phyloP scores from a whole-genome alignment of 1,140 invertebrate genomes.

The Drosophila mojavensis region DNA sequence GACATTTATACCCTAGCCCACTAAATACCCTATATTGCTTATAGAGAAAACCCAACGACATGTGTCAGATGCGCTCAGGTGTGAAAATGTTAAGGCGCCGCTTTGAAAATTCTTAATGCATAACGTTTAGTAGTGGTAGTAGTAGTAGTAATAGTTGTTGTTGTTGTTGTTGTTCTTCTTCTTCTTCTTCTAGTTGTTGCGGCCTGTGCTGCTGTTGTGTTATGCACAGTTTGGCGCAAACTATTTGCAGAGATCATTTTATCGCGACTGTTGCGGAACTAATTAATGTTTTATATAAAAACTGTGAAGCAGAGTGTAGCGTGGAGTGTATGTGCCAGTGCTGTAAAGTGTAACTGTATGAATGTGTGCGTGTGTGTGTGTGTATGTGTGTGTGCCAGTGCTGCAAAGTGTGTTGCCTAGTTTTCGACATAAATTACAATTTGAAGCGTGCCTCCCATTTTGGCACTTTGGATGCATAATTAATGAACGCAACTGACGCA shows the following conservation, averaged over 20 bases:
- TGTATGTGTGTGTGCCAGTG: neutral
- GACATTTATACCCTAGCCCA: no score
- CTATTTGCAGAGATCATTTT: conserved; percentile 32
- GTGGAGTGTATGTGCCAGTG: neutral
- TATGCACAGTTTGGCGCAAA: conserved; percentile 6
- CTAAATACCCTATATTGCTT: neutral
- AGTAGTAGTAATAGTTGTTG: no score
- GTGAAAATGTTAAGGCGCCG: conserved; percentile 22
- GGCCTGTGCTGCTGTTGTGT: neutral
- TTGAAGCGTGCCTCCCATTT: conserved; percentile 18
- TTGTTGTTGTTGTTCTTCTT: neutral
- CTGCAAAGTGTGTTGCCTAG: conserved; percentile 4
- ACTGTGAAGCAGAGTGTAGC: neutral
- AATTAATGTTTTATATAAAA: conserved; percentile 47
- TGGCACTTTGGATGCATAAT: conserved; percentile 40
- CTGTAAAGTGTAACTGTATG: neutral
- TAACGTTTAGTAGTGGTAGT: neutral
- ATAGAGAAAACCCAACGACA: conserved; percentile 14
- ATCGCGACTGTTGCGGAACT: conserved; percentile 38
- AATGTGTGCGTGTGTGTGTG: neutral
- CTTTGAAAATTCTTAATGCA: conserved; percentile 10
- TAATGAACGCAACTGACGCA: conserved; percentile 33
- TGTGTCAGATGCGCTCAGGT: conserved; percentile 23
- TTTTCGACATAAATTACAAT: conserved; percentile 41
- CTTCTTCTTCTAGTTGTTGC: no score